phyloP scores from a whole-genome alignment of 1,140 invertebrate genomes.

The Dreissena polymorpha region DNA sequence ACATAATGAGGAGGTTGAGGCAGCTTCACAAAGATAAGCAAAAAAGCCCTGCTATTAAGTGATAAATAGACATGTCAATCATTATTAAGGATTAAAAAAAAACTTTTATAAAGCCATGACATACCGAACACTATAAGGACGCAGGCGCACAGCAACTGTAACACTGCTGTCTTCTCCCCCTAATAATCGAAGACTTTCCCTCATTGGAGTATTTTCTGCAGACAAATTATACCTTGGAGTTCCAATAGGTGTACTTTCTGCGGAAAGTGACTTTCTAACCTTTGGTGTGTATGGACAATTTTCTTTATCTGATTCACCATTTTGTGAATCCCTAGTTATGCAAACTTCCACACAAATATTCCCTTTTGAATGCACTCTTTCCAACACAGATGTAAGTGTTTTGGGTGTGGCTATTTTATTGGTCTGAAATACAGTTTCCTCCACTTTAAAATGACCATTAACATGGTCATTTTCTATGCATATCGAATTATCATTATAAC shows the following conservation, averaged over 20 bases:
- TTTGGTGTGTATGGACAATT: slow-evolving; percentile 10
- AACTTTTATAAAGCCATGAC: too few species aligned
- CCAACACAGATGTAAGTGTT: not conserved
- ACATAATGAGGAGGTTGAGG: too few species aligned
- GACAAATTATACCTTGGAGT: not conserved
- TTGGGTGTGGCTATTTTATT: not conserved
- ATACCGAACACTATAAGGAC: slow-evolving; percentile 82
- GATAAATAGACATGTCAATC: too few species aligned
- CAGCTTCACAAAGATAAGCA: too few species aligned
- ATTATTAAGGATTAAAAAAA: too few species aligned
- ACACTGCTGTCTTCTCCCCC: slow-evolving; percentile 79
- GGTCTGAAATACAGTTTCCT: not conserved
- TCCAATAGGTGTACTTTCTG: not conserved
- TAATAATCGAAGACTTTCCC: not conserved
- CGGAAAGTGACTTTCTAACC: not conserved
- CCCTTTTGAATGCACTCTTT: slow-evolving; percentile 6
- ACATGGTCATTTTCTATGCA: slow-evolving; percentile 30
- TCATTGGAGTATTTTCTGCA: not conserved
- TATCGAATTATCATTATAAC: slow-evolving; percentile 46
- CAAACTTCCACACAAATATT: slow-evolving; percentile 42
- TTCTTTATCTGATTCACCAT: slow-evolving; percentile 46
- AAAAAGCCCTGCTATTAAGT: too few species aligned
- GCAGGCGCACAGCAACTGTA: slow-evolving; percentile 83
- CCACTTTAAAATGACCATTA: not conserved
- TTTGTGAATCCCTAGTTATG: slow-evolving; percentile 13